Percentiles rank a stretch among this genome's conserved stretches.
phyloP scores from a whole-genome alignment of 2,797 vertebrate genomes.

The Okamejei kenojei region DNA sequence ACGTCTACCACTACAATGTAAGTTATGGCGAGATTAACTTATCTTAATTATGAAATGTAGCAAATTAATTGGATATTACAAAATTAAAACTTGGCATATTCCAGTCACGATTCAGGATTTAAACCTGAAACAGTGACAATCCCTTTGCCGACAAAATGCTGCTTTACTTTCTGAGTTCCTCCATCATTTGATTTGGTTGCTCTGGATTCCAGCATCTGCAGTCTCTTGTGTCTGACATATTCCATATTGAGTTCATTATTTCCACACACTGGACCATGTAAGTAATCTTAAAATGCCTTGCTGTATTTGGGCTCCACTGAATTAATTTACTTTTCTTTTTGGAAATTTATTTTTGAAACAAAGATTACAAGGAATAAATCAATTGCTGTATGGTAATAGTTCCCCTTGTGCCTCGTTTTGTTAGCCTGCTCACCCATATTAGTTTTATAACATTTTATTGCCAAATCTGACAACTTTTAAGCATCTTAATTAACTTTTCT shows the following conservation, averaged over 20 bases:
- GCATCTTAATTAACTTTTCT: conserved; percentile 9
- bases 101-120: too few relatives aligned
- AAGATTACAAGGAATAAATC: neutral
- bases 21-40: neutral
- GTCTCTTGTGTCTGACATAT: too few relatives aligned
- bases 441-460: neutral
- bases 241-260: neutral
- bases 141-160: too few relatives aligned
- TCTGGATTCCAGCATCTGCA: too few relatives aligned
- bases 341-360: neutral
- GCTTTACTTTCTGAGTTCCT: too few relatives aligned
- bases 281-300: neutral
- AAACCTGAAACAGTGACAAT: too few relatives aligned
- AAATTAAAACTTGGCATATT: neutral
- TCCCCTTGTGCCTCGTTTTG: neutral
- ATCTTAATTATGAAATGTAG: neutral
- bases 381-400: neutral
- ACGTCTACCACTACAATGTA: neutral
- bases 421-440: neutral
- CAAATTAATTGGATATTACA: neutral
- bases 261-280: neutral
- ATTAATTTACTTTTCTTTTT: neutral
- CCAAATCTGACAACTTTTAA: neutral
- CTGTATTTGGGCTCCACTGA: neutral
- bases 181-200: too few relatives aligned